Evolutionary conservation across 2,888 invertebrate species (phyloP).

Genomic region (Cylloceria caligata): DNA sequence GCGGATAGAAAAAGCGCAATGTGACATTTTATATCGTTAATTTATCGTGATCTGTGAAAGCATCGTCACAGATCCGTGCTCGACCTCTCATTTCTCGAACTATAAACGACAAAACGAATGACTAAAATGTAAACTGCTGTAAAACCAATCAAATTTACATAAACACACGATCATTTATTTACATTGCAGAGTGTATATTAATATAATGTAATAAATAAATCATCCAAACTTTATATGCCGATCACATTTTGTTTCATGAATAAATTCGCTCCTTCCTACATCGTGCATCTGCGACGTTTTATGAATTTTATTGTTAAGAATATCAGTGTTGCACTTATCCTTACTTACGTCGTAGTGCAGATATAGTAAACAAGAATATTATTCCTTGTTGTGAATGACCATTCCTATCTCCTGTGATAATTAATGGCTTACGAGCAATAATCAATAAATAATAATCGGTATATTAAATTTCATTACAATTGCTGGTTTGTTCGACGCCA

Average conservation of each 20-base stretch:
- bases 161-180: slow-evolving; percentile 83
- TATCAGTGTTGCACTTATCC: too few species aligned
- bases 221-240: slow-evolving; percentile 50
- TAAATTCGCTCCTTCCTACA: neutral
- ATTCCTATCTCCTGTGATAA: too few species aligned
- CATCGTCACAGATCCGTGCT: slow-evolving; percentile 33
- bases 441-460: too few species aligned
- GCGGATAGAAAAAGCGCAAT: slow-evolving; percentile 12
- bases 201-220: slow-evolving; percentile 52
- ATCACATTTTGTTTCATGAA: slow-evolving; percentile 27
- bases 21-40: slow-evolving; percentile 48
- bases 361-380: too few species aligned
- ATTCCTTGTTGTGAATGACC: too few species aligned
- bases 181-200: slow-evolving; percentile 62
- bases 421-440: too few species aligned
- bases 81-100: slow-evolving; percentile 54
- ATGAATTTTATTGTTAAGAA: neutral
- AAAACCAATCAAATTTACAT: slow-evolving; percentile 82
- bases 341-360: too few species aligned
- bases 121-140: slow-evolving; percentile 74
- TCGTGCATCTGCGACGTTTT: neutral
- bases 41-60: slow-evolving; percentile 21
- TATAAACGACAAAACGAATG: slow-evolving; percentile 60
- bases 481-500: too few species aligned
- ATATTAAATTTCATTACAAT: too few species aligned